Percentiles rank a stretch among this genome's conserved stretches.
phyloP scores from a whole-genome alignment of 2,888 invertebrate species.

The Lobophora halterata region DNA sequence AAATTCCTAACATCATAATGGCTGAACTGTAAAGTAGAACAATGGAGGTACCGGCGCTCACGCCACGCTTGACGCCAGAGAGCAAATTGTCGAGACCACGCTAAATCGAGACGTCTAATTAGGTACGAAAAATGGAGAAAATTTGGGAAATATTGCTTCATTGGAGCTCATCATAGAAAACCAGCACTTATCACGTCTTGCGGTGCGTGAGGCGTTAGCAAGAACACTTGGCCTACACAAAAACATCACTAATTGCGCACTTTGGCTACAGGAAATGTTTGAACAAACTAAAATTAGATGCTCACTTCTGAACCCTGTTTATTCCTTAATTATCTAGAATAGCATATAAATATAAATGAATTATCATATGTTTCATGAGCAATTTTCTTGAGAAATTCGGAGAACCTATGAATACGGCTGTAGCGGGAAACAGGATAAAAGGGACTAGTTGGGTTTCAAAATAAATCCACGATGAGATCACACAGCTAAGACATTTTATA shows the following conservation, averaged over 20 bases:
- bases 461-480: conserved; percentile 40
- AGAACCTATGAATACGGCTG: conserved; percentile 35
- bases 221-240: conserved; percentile 54
- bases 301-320: conserved; percentile 26
- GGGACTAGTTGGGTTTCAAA: conserved; percentile 24
- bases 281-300: conserved; percentile 40
- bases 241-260: conserved; percentile 48
- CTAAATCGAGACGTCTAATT: conserved; percentile 45
- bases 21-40: conserved; percentile 44
- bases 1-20: conserved; percentile 33
- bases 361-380: too few species aligned
- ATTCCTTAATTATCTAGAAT: conserved; percentile 33
- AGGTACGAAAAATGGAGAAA: conserved; percentile 45
- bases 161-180: conserved; percentile 44
- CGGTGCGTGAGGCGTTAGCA: conserved; percentile 43
- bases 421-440: conserved; percentile 31
- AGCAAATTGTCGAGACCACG: conserved; percentile 48
- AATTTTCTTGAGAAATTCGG: conserved; percentile 35
- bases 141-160: conserved; percentile 47
- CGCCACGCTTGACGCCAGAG: conserved; percentile 33
- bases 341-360: conserved; percentile 32
- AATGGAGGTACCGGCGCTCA: conserved; percentile 43
- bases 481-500: conserved; percentile 23
- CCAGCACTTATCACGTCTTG: conserved; percentile 53
- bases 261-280: conserved; percentile 50